Base-by-base conservation (phyloP, 2,888 invertebrate genomes). In the Luperina nickerlii region DNA sequence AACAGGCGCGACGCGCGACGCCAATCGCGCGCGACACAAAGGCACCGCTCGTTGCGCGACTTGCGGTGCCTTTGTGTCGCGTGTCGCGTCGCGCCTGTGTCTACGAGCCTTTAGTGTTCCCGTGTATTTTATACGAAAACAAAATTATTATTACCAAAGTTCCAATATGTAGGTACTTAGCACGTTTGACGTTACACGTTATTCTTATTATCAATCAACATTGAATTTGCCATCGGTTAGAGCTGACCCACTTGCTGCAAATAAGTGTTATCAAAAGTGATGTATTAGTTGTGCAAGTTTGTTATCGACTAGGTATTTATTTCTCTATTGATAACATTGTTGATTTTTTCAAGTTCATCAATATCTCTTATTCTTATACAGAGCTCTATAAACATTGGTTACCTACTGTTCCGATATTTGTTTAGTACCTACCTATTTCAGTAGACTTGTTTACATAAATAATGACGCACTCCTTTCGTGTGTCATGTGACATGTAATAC, bases 181-280 rank as follows among this genome's bases (percentile, higher is more conserved):
- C 57, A 42, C 48, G 38, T 78, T 63, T n/a, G n/a, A 15, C n/a
- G 1, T n/a, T 88, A 78, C 77, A 82, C 69, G 78, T 87, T 83
- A 90, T 32, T 32, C 32, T 32, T 32, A 32, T 91, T 86, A 90
- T 90, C 87, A 89, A 88, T 84, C 87, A 67, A 74, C 54, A 81
- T 74, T 76, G 57, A 75, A 78, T 83, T 87, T 76, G 65, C 62
- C 89, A 92, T 93, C 91, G 89, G 92, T 93, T 92, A 91, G 91
- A 93, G 90, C 93, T 96, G 96, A 96, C 96, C 96, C 89, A 96
- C 91, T 96, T 96, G 93, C 89, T 81, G 84, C 82, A 90, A 95
- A 96, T 96, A 95, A 94, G 90, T 82, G 88, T 92, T 95, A 96
- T 96, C 95, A 92, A 92, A 92, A 92, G 88, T 94, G 92, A 94